Base-by-base conservation (phyloP, 2,888 invertebrate species). In the Zonitis immaculata region DNA sequence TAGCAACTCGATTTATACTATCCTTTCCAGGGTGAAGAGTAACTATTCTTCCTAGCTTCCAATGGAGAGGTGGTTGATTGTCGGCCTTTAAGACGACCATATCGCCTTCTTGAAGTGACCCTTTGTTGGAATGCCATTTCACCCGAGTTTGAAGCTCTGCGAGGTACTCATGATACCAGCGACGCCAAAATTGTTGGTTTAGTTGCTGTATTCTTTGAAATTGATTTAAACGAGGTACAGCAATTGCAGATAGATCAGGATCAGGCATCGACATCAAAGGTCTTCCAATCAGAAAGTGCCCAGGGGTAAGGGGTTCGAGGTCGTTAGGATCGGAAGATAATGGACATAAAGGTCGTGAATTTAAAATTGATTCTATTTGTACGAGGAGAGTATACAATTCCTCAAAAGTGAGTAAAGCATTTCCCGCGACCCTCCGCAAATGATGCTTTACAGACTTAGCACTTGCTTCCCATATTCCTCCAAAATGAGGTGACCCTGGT, bases 341-440 rank as follows among this genome's bases (percentile, higher is more conserved):
- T 45, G 58, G 54, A n/a, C 39, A 51, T 14, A 64, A 27, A 49
- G 69, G 68, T 26, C 67, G 44, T 7, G 62, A 66, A 57, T 70
- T 69, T 9, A 68, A 46, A 18, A 58, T 49, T 1, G 65, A 62
- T 51, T 66, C 64, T 20, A 67, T 59, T 47, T 66, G 59, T 11
- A 50, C 49, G 5, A 63, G 14, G 3, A 66, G 27, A 1, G 66
- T 68, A 14, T 45, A 28, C 22, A 69, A 56, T 44, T 71, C 63
- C 49, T 67, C 63, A 44, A 56, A 63, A 3, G 61, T 65, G 4
- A 67, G 42, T 14, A 32, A 49, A n/a, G 42, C 9, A 26, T 59
- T 51, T 6, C 66, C 63, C n/a, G 67, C 47, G 6, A 66, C 42
- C 11, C 51, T 30, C 20, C 46, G 32, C 30, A 53, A 54, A 45